Evolutionary conservation across 1,140 invertebrate species (phyloP), one percentile per base, ranked within the genome.

Genomic region (Caenorhabditis briggsae): DNA sequence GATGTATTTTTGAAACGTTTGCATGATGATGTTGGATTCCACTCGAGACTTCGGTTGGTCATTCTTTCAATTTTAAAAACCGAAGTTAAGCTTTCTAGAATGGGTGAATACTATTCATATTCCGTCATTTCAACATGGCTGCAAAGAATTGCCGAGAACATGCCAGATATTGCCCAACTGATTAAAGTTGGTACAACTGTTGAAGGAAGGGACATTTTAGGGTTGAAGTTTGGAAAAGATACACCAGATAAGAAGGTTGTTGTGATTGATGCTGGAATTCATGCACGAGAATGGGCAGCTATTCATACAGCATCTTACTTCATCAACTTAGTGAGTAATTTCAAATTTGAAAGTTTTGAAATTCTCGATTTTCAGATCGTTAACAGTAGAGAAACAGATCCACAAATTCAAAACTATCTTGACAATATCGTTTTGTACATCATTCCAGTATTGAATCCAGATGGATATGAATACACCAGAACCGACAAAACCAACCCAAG

Each of bases 391-490:
- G 65, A 82, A 53, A 46, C 16, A 18, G 88, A 89, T 56, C 78
- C 87, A 11, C 58, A 89, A 59, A 86, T 89, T 25, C 58, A 56
- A n/a, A 65, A 84, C 9, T 89, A 89, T 82, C 53, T 93, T 14
- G 86, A 91, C 18, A 88, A 87, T 16, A 92, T 92, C 87, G 91
- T 93, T 64, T 89, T 91, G 55, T 91, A 92, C 50, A 90, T 93
- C 23, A 88, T 93, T 20, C 93, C 93, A 64, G 87, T 93, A 0
- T 85, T 93, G 50, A 93, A 93, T 88, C 93, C 93, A 12, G 93
- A 93, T 87, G 89, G 89, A 2, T 89, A 89, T 61, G 89, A 89
- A 33, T 89, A 82, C 82, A 89, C 89, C 9, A 83, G 89, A 84
- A 59, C 82, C 0, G 88, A 89, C 56, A 85, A 85, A 65, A 83